Base-by-base conservation (phyloP, 2,113 vertebrate species). In the Sisor rabdophorus region DNA sequence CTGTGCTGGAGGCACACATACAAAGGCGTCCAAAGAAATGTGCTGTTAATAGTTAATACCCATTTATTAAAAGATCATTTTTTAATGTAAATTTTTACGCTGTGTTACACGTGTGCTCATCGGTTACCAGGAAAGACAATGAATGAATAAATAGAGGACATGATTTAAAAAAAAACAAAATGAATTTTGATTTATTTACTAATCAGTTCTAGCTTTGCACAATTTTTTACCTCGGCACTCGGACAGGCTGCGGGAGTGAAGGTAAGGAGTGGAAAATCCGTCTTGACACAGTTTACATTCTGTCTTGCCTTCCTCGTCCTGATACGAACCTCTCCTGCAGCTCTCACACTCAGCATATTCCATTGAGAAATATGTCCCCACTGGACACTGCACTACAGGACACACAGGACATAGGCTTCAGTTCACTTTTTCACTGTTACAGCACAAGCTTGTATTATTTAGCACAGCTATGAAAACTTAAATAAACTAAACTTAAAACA, bases 281-380 rank as follows among this genome's bases (percentile, higher is more conserved):
- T 91, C 82, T 0, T 95, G 94, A 80, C 97, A 99, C 71, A 86
- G 92, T 85, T 95, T 96, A 79, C 97, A 99, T 81, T 96, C 94
- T 52, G 95, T 85, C 73, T 97, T 94, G 26, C 96, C 96, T 89
- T 98, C 96, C 81, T 94, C 91, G 82, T 98, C 94, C 85, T 98
- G 97, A 84, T 94, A 98, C 75, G 93, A 95, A 24, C 96, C 97
- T 74, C 92, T 87, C 92, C 90, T 92, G 85, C 97, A 99, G 89
- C 97, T 99, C 87, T 95, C 96, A 88, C 96, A 99, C 79, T 89
- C 89, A 1, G 85, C 88, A 73, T 94, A 92, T 68, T 97, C 93
- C 91, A 95, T 83, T 8, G 96, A 98, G 82, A 95, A 98, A 87
- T 92, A 94, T 0, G 96, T 98, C 67, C 97, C 97, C 84, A 97